Evolutionary conservation across 1,140 invertebrate species (phyloP).

Genomic region (Brachionus koreanus): DNA sequence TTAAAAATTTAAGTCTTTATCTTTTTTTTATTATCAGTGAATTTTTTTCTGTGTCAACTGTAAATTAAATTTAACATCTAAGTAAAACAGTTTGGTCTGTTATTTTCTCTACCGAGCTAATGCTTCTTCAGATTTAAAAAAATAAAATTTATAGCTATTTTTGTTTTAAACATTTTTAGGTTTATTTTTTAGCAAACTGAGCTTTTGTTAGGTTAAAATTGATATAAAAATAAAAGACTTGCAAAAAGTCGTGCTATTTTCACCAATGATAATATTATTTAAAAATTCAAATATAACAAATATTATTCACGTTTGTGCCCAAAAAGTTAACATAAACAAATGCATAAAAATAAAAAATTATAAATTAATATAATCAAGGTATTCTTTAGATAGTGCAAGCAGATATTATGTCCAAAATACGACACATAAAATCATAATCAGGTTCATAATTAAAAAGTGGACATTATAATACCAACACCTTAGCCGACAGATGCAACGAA

Average conservation of each 20-base stretch:
- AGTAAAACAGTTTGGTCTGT: too few species aligned
- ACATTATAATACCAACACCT: background rate
- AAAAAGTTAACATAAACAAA: background rate
- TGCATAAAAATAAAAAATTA: background rate
- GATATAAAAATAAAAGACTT: background rate
- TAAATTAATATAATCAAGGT: background rate
- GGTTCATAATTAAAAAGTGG: background rate
- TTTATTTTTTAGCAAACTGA: background rate
- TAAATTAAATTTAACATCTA: too few species aligned
- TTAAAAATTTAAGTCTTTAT: too few species aligned
- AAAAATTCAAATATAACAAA: background rate
- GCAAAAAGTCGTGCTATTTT: background rate
- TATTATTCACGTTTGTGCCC: background rate
- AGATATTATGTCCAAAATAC: background rate
- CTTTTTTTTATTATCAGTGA: too few species aligned
- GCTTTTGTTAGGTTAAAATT: background rate
- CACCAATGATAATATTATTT: background rate
- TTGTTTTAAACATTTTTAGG: too few species aligned
- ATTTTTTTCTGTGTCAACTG: too few species aligned
- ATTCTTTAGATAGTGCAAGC: background rate
- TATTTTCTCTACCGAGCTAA: too few species aligned
- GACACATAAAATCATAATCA: background rate
- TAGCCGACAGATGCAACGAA: too few species aligned
- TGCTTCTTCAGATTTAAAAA: too few species aligned
- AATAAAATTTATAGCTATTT: too few species aligned